These are phyloP conservation scores for Willisornis vidua DNA, from an alignment of 2,113 vertebrate genomes.

Conservation along the genomic window DNA sequence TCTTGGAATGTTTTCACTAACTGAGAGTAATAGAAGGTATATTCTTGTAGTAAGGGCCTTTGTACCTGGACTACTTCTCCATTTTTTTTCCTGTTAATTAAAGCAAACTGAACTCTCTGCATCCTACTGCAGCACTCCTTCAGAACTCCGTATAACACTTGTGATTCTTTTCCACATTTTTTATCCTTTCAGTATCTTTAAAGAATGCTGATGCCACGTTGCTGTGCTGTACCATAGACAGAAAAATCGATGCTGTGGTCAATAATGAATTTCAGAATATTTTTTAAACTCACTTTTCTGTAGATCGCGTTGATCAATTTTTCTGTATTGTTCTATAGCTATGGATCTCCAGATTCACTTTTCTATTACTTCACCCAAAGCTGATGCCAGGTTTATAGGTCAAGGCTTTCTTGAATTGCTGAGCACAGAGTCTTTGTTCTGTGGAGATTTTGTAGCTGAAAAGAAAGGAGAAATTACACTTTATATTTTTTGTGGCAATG, in stretches of 20 bases:
- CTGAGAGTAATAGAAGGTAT: background rate
- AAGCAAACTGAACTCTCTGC: background rate
- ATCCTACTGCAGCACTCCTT: background rate
- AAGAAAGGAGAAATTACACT: background rate
- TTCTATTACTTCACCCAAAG: background rate
- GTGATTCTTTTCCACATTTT: background rate
- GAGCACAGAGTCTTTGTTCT: background rate
- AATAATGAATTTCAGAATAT: background rate
- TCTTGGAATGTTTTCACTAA: background rate
- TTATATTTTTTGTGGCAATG: background rate
- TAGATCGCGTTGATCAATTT: background rate
- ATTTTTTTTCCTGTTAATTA: background rate
- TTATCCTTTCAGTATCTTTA: background rate
- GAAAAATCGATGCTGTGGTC: background rate
- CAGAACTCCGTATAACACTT: background rate
- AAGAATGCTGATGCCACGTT: background rate
- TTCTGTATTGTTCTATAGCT: background rate
- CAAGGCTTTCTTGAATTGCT: background rate
- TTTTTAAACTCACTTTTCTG: background rate
- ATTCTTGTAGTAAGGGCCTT: background rate
- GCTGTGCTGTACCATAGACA: background rate
- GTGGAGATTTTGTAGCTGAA: background rate
- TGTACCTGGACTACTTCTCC: background rate
- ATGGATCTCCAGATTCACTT: background rate
- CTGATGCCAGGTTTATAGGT: background rate